Percentiles rank a stretch among this genome's conserved stretches.
phyloP scores from a whole-genome alignment of 1,140 invertebrate species.

The Dendrolimus kikuchii region DNA sequence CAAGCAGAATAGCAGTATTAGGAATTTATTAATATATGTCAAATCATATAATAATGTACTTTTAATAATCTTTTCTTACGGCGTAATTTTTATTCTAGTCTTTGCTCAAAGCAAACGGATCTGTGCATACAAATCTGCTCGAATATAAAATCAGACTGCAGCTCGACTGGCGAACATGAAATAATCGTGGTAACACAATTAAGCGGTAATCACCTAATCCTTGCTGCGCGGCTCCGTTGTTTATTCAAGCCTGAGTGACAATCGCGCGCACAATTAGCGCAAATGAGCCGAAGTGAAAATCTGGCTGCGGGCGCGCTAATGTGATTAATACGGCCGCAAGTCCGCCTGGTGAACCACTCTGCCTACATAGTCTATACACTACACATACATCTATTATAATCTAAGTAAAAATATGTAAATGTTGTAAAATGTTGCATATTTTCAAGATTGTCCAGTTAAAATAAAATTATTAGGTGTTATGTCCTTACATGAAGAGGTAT shows the following conservation, averaged over 20 bases:
- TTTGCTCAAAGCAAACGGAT: conserved; percentile 24
- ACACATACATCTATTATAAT: not conserved
- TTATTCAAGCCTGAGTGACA: conserved; percentile 71
- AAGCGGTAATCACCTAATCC: conserved; percentile 70
- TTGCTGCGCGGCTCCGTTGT: conserved; percentile 63
- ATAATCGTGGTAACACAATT: conserved; percentile 68
- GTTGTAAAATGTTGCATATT: no score
- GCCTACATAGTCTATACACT: conserved; percentile 14
- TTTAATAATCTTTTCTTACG: not conserved
- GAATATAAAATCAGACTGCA: conserved; percentile 59
- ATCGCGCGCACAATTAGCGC: conserved; percentile 67
- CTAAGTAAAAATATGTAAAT: not conserved
- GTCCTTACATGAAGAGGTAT: no score
- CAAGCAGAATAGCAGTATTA: no score
- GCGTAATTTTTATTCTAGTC: not conserved
- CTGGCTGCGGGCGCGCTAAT: conserved; percentile 57
- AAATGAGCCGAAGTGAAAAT: conserved; percentile 71
- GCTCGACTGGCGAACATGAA: conserved; percentile 51
- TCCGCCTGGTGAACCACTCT: conserved; percentile 31
- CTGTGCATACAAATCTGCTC: conserved; percentile 47
- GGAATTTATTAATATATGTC: no score
- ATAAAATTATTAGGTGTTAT: no score
- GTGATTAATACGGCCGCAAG: conserved; percentile 61
- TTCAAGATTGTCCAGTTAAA: no score
- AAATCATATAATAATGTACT: no score